Percentiles rank a stretch among this genome's conserved stretches.
These are phyloP conservation scores for Amblyopsis rosae DNA, from an alignment of 2,113 vertebrate genomes.

Conservation along the genomic window DNA sequence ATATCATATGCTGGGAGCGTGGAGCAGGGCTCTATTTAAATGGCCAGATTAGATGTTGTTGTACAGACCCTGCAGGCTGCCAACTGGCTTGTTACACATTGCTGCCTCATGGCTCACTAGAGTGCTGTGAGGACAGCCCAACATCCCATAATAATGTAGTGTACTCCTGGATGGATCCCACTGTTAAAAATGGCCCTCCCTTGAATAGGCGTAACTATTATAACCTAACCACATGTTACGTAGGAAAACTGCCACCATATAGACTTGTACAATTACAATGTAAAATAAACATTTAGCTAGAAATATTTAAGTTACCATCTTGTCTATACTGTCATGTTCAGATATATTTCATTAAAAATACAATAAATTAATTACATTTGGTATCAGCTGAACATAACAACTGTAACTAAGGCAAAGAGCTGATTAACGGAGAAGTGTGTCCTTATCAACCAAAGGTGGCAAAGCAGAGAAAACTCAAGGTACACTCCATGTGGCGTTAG, in stretches of 20 bases:
- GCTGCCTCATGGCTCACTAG: conserved; percentile 13
- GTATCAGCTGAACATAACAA: too few relatives aligned
- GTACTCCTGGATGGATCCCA: not conserved
- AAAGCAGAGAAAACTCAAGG: too few relatives aligned
- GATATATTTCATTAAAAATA: not conserved
- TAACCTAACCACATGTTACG: too few relatives aligned
- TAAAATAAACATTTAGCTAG: too few relatives aligned
- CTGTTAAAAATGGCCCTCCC: not conserved
- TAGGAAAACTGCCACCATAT: not conserved
- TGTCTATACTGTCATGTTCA: too few relatives aligned
- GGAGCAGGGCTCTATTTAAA: conserved; percentile 63
- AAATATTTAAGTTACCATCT: too few relatives aligned
- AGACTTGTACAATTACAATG: not conserved
- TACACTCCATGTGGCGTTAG: too few relatives aligned
- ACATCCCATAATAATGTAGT: conserved; percentile 7
- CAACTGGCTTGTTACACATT: conserved; percentile 42
- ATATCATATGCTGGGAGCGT: conserved; percentile 41
- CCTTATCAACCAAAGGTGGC: too few relatives aligned
- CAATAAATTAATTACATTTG: too few relatives aligned
- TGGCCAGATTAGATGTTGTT: conserved; percentile 68
- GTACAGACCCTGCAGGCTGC: conserved; percentile 44
- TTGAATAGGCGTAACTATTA: not conserved
- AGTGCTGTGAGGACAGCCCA: conserved; percentile 33
- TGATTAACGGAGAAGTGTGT: too few relatives aligned
- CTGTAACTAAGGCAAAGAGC: too few relatives aligned